Evolutionary conservation across 2,888 invertebrate species (phyloP).

Genomic region (Stenolophus ochropezus): DNA sequence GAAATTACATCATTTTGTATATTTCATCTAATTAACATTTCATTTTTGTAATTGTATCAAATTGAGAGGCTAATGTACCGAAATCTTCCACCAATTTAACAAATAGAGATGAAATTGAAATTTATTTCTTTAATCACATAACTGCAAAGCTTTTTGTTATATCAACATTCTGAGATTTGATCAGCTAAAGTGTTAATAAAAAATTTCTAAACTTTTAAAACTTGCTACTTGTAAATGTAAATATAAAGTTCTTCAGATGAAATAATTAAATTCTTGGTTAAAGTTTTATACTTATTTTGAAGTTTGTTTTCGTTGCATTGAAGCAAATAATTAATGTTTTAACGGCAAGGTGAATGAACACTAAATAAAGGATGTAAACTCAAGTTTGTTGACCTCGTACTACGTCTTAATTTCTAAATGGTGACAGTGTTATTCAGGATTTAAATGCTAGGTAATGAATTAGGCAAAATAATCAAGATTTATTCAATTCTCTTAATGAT

Average conservation of each 20-base stretch:
- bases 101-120: constrained; percentile 2
- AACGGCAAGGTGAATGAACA: background rate
- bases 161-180: background rate
- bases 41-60: background rate
- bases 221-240: background rate
- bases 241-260: background rate
- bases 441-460: too few species aligned
- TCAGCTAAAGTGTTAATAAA: background rate
- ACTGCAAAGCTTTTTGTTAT: background rate
- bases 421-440: too few species aligned
- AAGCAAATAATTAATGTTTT: background rate
- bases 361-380: background rate
- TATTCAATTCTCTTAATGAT: too few species aligned
- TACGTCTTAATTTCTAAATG: too few species aligned
- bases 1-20: constrained; percentile 1
- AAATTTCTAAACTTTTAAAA: background rate
- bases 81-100: constrained; percentile 7
- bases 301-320: background rate
- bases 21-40: background rate
- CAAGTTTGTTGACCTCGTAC: background rate
- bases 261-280: background rate
- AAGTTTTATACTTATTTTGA: background rate
- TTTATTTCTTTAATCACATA: background rate
- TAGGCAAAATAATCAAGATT: too few species aligned
- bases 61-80: background rate